These are phyloP conservation scores for Phodopus roborovskii DNA, from an alignment of 2,113 vertebrate species.

Conservation along the genomic window DNA sequence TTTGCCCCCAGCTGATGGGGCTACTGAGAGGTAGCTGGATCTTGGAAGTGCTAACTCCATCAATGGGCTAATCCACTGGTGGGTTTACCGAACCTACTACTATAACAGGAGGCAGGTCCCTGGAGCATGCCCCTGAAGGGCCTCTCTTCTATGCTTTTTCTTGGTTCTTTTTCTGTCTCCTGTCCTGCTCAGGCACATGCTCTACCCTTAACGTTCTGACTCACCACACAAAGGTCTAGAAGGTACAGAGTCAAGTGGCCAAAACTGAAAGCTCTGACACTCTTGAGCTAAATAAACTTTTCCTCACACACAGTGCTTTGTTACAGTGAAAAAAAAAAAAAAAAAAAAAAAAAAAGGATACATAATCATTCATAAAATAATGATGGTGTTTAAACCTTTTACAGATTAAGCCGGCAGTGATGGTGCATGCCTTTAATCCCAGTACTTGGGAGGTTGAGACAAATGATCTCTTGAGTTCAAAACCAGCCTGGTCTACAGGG, in stretches of 20 bases:
- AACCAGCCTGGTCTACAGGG: background rate
- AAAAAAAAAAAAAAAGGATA: background rate
- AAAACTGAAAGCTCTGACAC: background rate
- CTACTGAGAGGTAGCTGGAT: background rate
- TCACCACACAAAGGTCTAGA: background rate
- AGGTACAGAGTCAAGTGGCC: background rate
- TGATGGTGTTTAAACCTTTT: background rate
- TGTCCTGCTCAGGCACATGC: background rate
- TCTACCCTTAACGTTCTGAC: background rate
- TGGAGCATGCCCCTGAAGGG: background rate
- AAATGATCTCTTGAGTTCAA: background rate
- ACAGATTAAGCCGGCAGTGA: background rate
- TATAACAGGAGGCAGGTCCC: background rate
- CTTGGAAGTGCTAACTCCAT: background rate
- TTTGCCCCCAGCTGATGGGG: background rate
- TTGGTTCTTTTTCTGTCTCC: background rate
- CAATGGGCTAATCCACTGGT: background rate
- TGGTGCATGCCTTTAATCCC: background rate
- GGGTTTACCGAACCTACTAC: background rate
- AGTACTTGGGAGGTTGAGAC: background rate
- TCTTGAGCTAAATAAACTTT: background rate
- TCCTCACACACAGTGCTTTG: background rate
- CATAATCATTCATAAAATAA: background rate
- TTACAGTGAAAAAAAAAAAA: background rate
- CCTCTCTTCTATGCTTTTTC: background rate